Evolutionary conservation across 2,888 invertebrate species (phyloP).

Genomic region (Cecidostiba fungosa): DNA sequence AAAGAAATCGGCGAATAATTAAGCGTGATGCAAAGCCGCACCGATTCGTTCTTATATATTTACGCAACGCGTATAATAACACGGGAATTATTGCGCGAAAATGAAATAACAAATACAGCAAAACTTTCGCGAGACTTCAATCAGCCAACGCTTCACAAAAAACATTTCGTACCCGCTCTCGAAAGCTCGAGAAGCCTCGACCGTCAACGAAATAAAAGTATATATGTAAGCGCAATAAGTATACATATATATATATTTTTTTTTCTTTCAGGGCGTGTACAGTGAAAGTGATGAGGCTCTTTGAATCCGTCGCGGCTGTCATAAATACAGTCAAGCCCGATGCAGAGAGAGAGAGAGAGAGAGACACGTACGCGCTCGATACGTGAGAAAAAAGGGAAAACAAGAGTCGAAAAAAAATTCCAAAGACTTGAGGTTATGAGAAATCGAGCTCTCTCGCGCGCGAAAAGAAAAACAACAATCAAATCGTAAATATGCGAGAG

Average conservation of each 20-base stretch:
- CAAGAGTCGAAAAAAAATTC: conserved; percentile 5
- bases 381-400: conserved; percentile 17
- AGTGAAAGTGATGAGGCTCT: background rate
- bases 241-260: background rate
- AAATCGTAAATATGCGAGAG: conserved; percentile 3
- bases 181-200: too few relatives aligned
- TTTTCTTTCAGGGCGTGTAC: background rate
- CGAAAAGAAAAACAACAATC: background rate
- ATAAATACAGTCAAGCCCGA: background rate
- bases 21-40: too few relatives aligned
- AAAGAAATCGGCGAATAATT: background rate
- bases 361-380: background rate
- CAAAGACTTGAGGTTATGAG: background rate
- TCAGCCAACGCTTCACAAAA: too few relatives aligned
- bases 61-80: too few relatives aligned
- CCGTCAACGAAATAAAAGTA: background rate
- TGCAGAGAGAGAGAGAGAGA: too few relatives aligned
- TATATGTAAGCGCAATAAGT: background rate
- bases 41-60: too few relatives aligned
- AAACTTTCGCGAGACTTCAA: too few relatives aligned
- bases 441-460: conserved; percentile 17
- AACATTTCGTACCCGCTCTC: too few relatives aligned
- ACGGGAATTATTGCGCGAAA: too few relatives aligned
- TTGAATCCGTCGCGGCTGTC: background rate
- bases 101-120: too few relatives aligned